Evolutionary conservation across 2,113 vertebrate species (phyloP).

Genomic region (Sterna hirundo): DNA sequence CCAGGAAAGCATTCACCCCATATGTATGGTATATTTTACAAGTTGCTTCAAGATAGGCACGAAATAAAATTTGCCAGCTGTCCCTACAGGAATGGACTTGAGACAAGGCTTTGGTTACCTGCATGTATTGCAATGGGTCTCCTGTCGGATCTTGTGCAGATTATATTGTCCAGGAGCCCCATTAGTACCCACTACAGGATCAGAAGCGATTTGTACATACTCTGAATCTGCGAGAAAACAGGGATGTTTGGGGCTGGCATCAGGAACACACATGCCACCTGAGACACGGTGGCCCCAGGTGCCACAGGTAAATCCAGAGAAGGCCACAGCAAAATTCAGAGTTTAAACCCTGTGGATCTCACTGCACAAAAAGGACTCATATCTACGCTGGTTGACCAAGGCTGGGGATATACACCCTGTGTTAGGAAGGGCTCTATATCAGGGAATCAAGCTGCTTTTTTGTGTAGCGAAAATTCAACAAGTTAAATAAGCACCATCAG

Average conservation of each 20-base stretch:
- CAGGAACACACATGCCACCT: fast-evolving
- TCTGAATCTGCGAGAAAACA: neutral
- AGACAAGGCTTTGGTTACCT: neutral
- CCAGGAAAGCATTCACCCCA: neutral
- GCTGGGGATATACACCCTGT: neutral
- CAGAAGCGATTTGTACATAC: neutral
- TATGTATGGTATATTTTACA: neutral
- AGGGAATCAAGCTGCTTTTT: neutral
- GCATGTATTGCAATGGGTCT: neutral
- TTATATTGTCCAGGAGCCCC: neutral
- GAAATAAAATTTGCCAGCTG: neutral
- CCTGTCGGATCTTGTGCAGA: neutral
- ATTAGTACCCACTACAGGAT: neutral
- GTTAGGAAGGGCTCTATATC: neutral
- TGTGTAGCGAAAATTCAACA: neutral
- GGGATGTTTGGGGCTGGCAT: neutral
- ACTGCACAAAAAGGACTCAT: neutral
- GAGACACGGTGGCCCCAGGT: neutral
- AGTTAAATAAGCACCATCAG: neutral
- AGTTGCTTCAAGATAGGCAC: neutral
- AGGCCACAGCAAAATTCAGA: neutral
- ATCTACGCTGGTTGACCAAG: neutral
- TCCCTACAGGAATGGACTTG: neutral
- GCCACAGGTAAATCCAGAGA: neutral
- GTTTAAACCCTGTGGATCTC: neutral